These are phyloP conservation scores for Leptopilina myrica DNA, from an alignment of 2,888 invertebrate species.

Conservation along the genomic window DNA sequence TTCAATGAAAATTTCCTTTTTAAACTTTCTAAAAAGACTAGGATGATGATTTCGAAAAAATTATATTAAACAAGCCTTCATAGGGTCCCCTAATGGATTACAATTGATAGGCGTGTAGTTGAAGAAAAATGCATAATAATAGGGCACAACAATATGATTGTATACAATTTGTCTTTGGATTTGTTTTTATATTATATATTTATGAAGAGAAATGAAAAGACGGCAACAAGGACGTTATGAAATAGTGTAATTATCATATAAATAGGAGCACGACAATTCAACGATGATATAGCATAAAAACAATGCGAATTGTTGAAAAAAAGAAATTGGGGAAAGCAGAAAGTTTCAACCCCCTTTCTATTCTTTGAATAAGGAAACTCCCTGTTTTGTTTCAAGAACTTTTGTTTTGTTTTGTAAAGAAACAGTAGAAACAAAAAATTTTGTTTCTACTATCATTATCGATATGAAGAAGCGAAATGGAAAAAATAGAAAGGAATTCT, in stretches of 20 bases:
- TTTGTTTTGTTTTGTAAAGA: too few species aligned
- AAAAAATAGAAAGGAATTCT: too few species aligned
- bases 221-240: neutral
- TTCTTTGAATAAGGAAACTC: neutral
- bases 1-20: neutral
- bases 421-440: too few species aligned
- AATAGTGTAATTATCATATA: neutral
- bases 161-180: neutral
- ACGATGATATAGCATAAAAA: neutral
- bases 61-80: neutral
- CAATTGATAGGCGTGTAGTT: neutral
- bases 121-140: neutral
- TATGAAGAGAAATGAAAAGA: slow-evolving; percentile 1
- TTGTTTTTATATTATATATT: neutral
- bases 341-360: neutral
- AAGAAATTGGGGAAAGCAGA: neutral
- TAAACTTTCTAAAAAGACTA: neutral
- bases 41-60: neutral
- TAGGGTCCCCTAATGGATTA: neutral
- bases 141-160: neutral
- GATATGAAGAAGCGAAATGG: too few species aligned
- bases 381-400: neutral
- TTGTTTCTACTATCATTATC: too few species aligned
- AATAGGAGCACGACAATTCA: neutral
- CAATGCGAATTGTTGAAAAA: neutral